Evolutionary conservation across 2,113 vertebrate genomes (phyloP), one percentile per base, ranked within the genome.

Genomic region (Zootoca vivipara): DNA sequence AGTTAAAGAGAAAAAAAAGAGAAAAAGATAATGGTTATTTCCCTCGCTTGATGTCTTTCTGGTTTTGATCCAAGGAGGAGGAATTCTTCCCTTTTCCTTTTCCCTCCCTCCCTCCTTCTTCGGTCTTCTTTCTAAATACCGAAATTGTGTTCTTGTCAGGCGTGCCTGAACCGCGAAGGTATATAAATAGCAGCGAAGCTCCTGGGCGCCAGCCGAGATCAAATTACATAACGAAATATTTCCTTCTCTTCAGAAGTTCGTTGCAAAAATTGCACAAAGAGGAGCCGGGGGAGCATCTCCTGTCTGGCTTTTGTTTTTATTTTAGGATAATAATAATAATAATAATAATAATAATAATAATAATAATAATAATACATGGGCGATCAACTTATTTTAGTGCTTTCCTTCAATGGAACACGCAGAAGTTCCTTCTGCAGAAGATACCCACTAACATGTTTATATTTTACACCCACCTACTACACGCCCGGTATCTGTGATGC

Each of bases 121-220:
- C 10, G 16, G 64, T 22, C 26, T 26, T 40, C 62, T 26, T 58
- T n/a, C 33, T 30, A 38, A 58, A 67, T 67, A 33, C 74, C 85
- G 28, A 64, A 5, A 4, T 42, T 6, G 85, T 67, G 85, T 5
- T n/a, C n/a, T 8, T 35, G n/a, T 70, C 38, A 7, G 40, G 24
- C 52, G 52, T 75, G 70, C 56, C 72, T 18, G 72, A 75, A 74
- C 72, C 83, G 72, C 56, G 46, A 22, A 72, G 13, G 82, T n/a
- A 69, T 69, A n/a, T 69, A 83, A 83, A 70, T 83, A 83, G 82
- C 82, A 38, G 15, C n/a, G 20, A 2, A 30, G 56, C n/a, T 72
- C 33, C 28, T 35, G 83, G 83, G 72, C 72, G 69, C 70, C 1
- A 30, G 38, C 52, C 52, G 2, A 77, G 46, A 77, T 64, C 83